Base-by-base conservation (phyloP, 35 echinoderm and acorn worm genomes). In the Anneissia japonica region DNA sequence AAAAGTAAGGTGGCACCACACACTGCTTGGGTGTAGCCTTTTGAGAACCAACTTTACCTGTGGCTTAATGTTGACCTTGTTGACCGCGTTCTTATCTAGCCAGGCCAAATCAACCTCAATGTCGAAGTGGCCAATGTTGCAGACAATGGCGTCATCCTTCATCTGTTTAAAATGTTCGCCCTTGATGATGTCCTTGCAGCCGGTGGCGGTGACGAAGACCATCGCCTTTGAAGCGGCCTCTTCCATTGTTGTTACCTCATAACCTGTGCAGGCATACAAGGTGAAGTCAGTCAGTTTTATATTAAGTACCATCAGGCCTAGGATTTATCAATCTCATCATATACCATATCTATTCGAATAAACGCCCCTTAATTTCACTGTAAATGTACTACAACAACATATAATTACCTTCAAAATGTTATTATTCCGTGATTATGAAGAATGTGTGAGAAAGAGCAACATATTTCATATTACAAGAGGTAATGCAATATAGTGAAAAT, bases 91-190 rank as follows among this genome's bases (percentile, higher is more conserved):
- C 4, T 80, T 75, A 3, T 99, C 79, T 56, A 94, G 79, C 92
- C 96, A 99, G 31, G 86, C 77, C 28, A 99, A 75, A 83, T 99
- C 96, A 40, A 99, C 85, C 87, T 99, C 96, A 31, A 83, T 89
- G 89, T 99, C 96, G 85, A 99, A 99, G 87, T 99, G 96, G 78
- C 96, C 96, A 78, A 99, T 99, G 84, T 99, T 99, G 79, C 96
- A 99, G 10, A 99, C 92, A 34, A 99, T 99, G 81, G 92, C 83
- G 37, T 99, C 90, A 37, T 99, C 90, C 36, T 73, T 93, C 96
- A 99, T 99, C 36, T 83, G 19, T 46, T 38, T 28, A 77, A 99
- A 99, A 74, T 99, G 96, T 51, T 88, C 32, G 0, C 10, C 80
- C 11, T 41, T 77, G 77, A 99, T 93, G 89, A 99, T 94, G 64